Evolutionary conservation across 1,140 invertebrate genomes (phyloP).

Genomic region (Pseudomyrmex pallidus): DNA sequence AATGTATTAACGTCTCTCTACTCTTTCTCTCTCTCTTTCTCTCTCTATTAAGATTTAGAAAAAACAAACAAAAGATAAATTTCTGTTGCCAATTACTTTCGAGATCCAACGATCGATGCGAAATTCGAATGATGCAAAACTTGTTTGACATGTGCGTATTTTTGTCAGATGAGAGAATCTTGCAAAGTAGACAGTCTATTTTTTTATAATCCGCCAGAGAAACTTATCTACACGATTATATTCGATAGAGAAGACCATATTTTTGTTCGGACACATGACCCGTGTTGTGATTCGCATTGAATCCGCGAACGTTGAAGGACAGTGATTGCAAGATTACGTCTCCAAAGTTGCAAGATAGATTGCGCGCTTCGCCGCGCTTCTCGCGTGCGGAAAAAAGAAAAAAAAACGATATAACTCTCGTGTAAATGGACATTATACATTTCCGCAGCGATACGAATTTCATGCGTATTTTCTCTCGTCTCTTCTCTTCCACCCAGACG

Average conservation of each 20-base stretch:
- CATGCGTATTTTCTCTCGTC: constrained; percentile 3
- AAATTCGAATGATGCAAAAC: constrained; percentile 44
- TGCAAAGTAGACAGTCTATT: neutral
- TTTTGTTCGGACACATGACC: neutral
- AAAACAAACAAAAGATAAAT: neutral
- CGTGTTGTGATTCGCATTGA: neutral
- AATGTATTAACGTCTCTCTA: neutral
- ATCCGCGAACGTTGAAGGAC: constrained; percentile 14
- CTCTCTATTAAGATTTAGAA: neutral
- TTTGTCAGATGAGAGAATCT: neutral
- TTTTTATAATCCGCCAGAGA: neutral
- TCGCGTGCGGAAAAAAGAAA: neutral
- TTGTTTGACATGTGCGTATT: constrained; percentile 15
- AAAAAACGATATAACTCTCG: neutral
- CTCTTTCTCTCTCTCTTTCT: no score
- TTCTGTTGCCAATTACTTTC: neutral
- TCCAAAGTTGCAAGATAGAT: constrained; percentile 9
- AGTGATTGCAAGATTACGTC: neutral
- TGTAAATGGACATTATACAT: constrained; percentile 35
- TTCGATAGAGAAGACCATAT: neutral
- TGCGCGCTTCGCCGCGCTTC: constrained; percentile 17
- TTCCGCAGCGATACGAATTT: constrained; percentile 25
- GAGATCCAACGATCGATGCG: neutral
- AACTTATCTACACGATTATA: neutral
- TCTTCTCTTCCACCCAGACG: constrained; percentile 16